Evolutionary conservation across 2,888 invertebrate genomes (phyloP), one percentile per base, ranked within the genome.

Genomic region (Sesia apiformis): DNA sequence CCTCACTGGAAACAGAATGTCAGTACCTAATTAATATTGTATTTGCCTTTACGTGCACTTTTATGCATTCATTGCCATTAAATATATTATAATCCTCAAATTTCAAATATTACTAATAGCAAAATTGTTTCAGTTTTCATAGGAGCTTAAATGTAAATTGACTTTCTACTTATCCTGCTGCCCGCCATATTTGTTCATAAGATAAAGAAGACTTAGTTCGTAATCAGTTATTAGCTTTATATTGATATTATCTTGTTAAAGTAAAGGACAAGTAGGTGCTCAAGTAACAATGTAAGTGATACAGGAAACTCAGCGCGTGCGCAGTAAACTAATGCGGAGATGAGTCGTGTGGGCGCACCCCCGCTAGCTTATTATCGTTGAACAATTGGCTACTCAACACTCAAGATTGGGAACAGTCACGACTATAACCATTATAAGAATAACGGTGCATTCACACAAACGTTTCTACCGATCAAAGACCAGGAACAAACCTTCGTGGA

Each of bases 291-390:
- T 78, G 64, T 73, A 75, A 82, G 82, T 80, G 78, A 70, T 74
- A 78, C 84, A 84, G 86, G 84, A 86, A 84, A 77, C 71, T 63
- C 69, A 71, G 70, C 83, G 82, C 84, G 84, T 85, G 86, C 82
- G 74, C 81, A 67, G 77, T 81, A 72, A 84, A 76, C 76, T 83
- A 78, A 82, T 83, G 80, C 71, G 61, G 67, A 83, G 86, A 87
- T 87, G 83, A 84, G 74, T 73, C 62, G 79, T 76, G 86, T 85
- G 80, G 86, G 87, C 80, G 84, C 83, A 79, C 83, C 84, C 84
- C 81, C 82, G 74, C 78, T 64, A 64, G 65, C 69, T 77, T 72
- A 72, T 81, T 76, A 63, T 62, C 74, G 70, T 72, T 69, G 66
- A 73, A 76, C 80, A 81, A 79, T 80, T 79, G 81, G 64, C 69